phyloP scores from a whole-genome alignment of 2,888 invertebrate species.

The Pollenia amentaria region DNA sequence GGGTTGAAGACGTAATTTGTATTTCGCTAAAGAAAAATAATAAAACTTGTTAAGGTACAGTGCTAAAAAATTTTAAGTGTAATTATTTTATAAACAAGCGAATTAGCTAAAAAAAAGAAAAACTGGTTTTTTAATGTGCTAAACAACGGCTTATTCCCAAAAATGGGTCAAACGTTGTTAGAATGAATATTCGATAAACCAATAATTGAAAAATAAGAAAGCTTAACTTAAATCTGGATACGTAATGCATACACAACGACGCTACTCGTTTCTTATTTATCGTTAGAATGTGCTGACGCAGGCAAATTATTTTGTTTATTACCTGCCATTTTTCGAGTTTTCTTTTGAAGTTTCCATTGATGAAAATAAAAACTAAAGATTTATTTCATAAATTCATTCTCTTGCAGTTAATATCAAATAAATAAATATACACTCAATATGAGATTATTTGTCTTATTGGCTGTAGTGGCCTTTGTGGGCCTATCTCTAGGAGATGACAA shows the following conservation, averaged over 20 bases:
- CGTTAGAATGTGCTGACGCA: conserved; percentile 61
- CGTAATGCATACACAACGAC: background rate
- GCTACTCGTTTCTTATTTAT: conserved; percentile 30
- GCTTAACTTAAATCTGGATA: conserved; percentile 22
- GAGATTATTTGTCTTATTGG: conserved; percentile 83
- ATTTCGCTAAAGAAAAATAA: conserved; percentile 32
- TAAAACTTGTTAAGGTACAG: conserved; percentile 20
- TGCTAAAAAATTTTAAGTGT: background rate
- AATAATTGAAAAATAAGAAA: conserved; percentile 32
- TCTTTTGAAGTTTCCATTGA: conserved; percentile 42
- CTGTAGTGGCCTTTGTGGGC: conserved; percentile 87
- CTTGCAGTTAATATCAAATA: conserved; percentile 78
- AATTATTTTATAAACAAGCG: background rate
- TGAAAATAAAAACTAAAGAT: conserved; percentile 39
- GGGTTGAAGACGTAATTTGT: conserved; percentile 56
- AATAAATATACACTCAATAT: conserved; percentile 75
- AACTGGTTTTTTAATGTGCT: conserved; percentile 40
- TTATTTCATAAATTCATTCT: conserved; percentile 57
- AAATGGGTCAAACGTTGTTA: conserved; percentile 56
- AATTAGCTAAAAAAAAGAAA: background rate
- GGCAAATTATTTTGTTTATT: conserved; percentile 29
- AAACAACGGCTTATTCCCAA: conserved; percentile 5
- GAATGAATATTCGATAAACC: background rate
- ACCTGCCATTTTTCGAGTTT: conserved; percentile 18
- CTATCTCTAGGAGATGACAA: conserved; percentile 89